These are phyloP conservation scores for Propithecus perrieri DNA, from an alignment of 2,797 vertebrate species.

Conservation along the genomic window DNA sequence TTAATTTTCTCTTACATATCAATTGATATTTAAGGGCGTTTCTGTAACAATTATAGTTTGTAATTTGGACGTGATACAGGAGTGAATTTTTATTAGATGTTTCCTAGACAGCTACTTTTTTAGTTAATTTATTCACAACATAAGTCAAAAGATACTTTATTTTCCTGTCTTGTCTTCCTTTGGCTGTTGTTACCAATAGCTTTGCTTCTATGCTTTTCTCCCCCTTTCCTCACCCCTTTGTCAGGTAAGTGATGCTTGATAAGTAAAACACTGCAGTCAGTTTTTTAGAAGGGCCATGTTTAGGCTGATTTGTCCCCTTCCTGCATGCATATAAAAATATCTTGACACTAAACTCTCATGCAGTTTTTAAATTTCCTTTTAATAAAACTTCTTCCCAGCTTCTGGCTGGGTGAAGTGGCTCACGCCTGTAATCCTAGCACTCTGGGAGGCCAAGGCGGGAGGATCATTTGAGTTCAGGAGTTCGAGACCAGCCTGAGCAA, in stretches of 20 bases:
- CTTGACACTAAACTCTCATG: background rate
- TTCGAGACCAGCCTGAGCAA: too few species aligned
- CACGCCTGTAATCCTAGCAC: too few species aligned
- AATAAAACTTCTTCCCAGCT: background rate
- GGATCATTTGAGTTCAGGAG: too few species aligned
- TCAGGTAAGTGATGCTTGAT: background rate
- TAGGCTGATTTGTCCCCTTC: background rate
- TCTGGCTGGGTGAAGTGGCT: too few species aligned
- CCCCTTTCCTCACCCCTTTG: background rate
- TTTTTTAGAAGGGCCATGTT: background rate
- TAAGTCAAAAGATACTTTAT: background rate
- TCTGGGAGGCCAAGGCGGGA: too few species aligned
- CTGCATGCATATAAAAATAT: background rate
- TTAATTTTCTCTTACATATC: conserved; percentile 20
- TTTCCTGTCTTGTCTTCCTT: background rate
- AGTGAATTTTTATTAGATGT: background rate
- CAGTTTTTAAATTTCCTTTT: background rate
- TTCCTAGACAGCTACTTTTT: background rate
- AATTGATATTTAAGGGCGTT: background rate
- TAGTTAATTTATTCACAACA: background rate
- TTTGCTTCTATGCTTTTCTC: background rate
- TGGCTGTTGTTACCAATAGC: background rate
- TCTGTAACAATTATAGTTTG: background rate
- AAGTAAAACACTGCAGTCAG: background rate
- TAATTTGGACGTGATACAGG: background rate